Base-by-base conservation (phyloP, 2,113 vertebrate genomes). In the Neotoma lepida region DNA sequence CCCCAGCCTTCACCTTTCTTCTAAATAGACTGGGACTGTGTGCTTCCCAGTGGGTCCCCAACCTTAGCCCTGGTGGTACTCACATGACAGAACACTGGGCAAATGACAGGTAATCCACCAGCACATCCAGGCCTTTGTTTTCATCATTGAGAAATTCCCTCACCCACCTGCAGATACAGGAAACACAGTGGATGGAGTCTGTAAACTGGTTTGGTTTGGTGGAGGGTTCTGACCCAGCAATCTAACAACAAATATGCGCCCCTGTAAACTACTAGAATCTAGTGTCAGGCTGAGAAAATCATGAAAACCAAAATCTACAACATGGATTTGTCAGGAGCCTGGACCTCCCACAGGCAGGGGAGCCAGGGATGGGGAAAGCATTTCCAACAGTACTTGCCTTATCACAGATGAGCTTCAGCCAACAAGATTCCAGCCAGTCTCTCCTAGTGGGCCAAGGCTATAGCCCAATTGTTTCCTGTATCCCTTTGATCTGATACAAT, bases 91-190 rank as follows among this genome's bases (percentile, higher is more conserved):
- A 99, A 28, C 99, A 99, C 95, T 99, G 99, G 80, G 99, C 99
- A 85, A 99, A 99, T 90, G 99, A 99, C 90, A 99, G 98, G 97
- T 99, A 99, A 97, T 99, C 99, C 98, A 99, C 99, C 98, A 99
- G 97, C 96, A 99, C 98, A 9, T 99, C 99, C 97, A 99, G 98
- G 73, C 99, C 99, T 98, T 99, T 98, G 98, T 99, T 99, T 91
- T 99, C 99, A 56, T 99, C 99, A 35, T 99, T 99, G 94, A 99
- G 99, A 98, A 99, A 99, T 97, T 99, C 99, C 33, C 99, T 99
- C 58, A 99, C 99, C 99, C 99, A 99, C 97, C 99, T 99, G 97
- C 35, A 58, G 92, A 96, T 54, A 84, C 64, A 22, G 56, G 49
- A 89, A 86, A 96, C 58, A 82, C 1, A 94, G 76, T 12, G 44